Conservation (phyloP, 1,140 invertebrate species). For the Drosophila arizonae region DNA sequence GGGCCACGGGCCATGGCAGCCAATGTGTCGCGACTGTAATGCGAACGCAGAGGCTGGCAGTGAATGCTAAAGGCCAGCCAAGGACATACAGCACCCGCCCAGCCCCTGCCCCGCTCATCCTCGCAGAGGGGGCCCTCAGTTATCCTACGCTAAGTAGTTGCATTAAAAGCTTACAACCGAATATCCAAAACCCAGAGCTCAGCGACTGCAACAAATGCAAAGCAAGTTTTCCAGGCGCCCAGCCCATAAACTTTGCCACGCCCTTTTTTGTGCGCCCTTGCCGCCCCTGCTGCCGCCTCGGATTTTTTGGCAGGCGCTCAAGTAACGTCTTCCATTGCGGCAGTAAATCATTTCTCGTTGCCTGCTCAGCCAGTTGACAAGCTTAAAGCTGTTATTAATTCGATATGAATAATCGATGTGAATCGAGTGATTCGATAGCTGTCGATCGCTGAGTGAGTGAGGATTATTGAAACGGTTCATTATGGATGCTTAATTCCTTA, state of each 20-base stretch:
- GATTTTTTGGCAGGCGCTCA: conserved; percentile 60
- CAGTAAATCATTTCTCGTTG: conserved; percentile 48
- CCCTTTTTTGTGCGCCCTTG: conserved; percentile 5
- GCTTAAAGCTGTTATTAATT: conserved; percentile 32
- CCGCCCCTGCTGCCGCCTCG: conserved; percentile 1
- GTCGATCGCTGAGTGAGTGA: not conserved
- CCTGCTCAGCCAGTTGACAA: conserved; percentile 6
- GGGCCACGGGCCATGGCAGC: conserved; percentile 24
- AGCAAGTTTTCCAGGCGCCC: conserved; percentile 41
- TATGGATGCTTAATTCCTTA: too few species aligned
- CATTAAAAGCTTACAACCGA: conserved; percentile 69
- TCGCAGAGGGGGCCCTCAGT: not conserved
- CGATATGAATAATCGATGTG: not conserved
- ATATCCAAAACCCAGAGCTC: conserved; percentile 51
- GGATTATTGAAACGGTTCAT: not conserved
- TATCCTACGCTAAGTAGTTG: conserved; percentile 68
- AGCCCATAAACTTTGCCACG: conserved; percentile 35
- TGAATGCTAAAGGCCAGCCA: conserved; percentile 59
- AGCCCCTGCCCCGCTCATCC: too few species aligned
- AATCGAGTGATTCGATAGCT: not conserved
- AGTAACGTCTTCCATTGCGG: conserved; percentile 43
- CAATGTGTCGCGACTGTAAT: conserved; percentile 54
- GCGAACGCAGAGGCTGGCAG: conserved; percentile 41
- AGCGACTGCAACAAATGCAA: conserved; percentile 66
- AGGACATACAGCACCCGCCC: conserved; percentile 50